phyloP scores from a whole-genome alignment of 2,888 invertebrate genomes.

The Ophion ellenae region DNA sequence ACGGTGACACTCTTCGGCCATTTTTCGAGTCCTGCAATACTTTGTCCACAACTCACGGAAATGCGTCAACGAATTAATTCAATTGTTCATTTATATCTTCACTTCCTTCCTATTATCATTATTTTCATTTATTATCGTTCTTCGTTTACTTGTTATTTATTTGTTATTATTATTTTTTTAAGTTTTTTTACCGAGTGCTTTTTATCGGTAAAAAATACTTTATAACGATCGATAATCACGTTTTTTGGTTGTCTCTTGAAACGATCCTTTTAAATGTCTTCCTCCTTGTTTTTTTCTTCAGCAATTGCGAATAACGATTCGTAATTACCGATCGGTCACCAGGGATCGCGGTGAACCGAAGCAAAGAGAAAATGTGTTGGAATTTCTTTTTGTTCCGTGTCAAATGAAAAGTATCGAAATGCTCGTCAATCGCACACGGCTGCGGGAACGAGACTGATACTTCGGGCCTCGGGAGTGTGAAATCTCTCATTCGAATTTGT shows the following conservation, averaged over 20 bases:
- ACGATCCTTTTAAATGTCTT: background rate
- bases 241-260: background rate
- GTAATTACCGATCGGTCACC: background rate
- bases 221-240: background rate
- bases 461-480: conserved; percentile 16
- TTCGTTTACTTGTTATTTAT: background rate
- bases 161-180: background rate
- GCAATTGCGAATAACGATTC: background rate
- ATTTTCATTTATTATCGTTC: background rate
- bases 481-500: conserved; percentile 45
- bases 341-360: background rate
- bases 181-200: background rate
- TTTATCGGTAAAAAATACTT: background rate
- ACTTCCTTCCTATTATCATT: background rate
- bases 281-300: background rate
- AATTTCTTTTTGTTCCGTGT: background rate
- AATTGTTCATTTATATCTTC: background rate
- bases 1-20: background rate
- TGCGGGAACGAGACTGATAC: conserved; percentile 43
- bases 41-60: background rate
- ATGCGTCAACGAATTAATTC: background rate
- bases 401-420: background rate
- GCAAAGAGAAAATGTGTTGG: background rate
- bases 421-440: conserved; percentile 25
- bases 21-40: background rate